Conservation (phyloP, 2,113 vertebrate genomes). For the Trogon surrucura region DNA sequence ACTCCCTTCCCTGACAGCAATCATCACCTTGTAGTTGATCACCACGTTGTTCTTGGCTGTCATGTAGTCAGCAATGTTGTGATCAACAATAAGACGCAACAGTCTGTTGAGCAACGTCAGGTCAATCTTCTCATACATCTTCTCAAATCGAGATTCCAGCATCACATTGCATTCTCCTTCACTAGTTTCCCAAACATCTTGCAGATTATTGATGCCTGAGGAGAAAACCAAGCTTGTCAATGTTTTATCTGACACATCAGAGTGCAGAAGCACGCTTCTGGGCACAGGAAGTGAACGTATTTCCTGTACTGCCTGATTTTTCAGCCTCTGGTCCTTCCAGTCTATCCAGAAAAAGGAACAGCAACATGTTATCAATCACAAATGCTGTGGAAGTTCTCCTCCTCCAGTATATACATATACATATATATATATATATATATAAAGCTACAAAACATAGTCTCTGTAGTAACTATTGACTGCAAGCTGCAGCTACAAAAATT, state of each 20-base stretch:
- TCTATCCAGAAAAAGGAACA: background rate
- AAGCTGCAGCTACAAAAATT: background rate
- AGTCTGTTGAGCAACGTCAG: slow-evolving; percentile 96
- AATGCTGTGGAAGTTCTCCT: background rate
- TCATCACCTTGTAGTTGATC: slow-evolving; percentile 96
- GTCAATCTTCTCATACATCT: slow-evolving; percentile 99
- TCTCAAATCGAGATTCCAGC: slow-evolving; percentile 98
- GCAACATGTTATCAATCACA: background rate
- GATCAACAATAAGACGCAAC: slow-evolving; percentile 96
- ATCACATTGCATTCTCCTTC: slow-evolving; percentile 99
- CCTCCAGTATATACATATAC: fast-evolving
- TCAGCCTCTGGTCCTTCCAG: background rate
- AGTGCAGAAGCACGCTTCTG: background rate
- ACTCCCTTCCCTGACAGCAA: background rate
- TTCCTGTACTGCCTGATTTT: background rate
- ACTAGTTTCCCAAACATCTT: slow-evolving; percentile 97
- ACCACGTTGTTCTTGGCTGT: slow-evolving; percentile 99
- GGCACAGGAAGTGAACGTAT: fast-evolving
- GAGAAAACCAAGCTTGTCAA: background rate
- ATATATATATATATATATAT: fast-evolving
- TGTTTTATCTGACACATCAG: background rate
- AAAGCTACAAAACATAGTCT: background rate
- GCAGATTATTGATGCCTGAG: slow-evolving; percentile 96
- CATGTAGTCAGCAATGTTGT: slow-evolving; percentile 99
- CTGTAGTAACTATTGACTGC: background rate